Conservation (phyloP, 2,113 vertebrate genomes). For the Vombatus ursinus region DNA sequence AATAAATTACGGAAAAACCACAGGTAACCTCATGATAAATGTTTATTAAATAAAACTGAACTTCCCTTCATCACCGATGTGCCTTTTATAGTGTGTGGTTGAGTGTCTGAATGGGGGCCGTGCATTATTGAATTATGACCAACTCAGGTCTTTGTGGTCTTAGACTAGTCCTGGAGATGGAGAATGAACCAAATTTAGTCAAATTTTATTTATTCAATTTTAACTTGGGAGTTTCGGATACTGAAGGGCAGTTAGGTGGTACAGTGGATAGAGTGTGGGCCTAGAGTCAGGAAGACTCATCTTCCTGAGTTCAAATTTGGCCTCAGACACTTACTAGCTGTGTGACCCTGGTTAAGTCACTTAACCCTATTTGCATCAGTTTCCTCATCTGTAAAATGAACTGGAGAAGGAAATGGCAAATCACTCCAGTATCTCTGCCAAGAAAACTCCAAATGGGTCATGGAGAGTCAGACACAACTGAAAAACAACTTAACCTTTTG, state of each 20-base stretch:
- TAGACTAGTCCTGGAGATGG: not conserved
- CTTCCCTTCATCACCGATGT: too few species aligned
- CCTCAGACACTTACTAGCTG: not conserved
- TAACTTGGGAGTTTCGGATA: not conserved
- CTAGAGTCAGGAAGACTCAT: not conserved
- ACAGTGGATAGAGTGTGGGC: not conserved
- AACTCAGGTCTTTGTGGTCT: not conserved
- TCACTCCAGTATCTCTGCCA: not conserved
- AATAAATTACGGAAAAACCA: slow-evolving; percentile 21
- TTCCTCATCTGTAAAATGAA: not conserved
- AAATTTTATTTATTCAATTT: not conserved
- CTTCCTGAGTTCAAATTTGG: not conserved
- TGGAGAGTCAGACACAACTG: not conserved
- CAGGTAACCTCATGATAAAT: not conserved
- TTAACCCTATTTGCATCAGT: not conserved
- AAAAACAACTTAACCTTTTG: not conserved
- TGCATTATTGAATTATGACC: not conserved
- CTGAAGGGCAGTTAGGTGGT: not conserved
- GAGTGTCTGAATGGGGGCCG: not conserved
- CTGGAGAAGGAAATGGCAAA: not conserved
- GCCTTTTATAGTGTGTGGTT: not conserved
- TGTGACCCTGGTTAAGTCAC: not conserved
- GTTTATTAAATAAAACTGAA: too few species aligned
- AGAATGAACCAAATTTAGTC: not conserved
- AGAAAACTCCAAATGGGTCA: not conserved